Evolutionary conservation across 1,140 invertebrate genomes (phyloP), one percentile per base, ranked within the genome.

Genomic region (Idris sp.): DNA sequence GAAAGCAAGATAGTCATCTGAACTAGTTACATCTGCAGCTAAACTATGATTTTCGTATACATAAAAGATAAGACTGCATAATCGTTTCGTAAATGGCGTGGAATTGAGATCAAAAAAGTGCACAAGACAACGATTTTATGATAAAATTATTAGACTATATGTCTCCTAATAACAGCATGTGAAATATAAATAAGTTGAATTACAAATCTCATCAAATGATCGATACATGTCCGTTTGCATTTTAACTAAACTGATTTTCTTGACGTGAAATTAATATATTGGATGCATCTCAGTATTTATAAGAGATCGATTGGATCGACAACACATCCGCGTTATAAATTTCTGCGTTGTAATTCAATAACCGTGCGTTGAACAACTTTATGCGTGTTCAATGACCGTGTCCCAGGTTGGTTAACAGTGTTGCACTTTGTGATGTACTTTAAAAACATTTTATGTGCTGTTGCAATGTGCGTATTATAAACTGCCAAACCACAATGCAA

Each of bases 61-160:
- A 71, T 71, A 71, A 71, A 71, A 71, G 65, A 71, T 71, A 54
- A 61, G 40, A 30, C 51, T 41, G 62, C 51, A 67, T 56, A 67
- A 67, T 67, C 43, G 11, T 1, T 16, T 67, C 62, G 33, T 26
- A 31, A 6, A 22, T 36, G 43, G 53, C 31, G 19, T 35, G 49
- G 33, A 6, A 0, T 31, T 2, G 10, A 1, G 10, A 3, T 40
- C 25, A 22, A 36, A 51, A 40, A 71, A 54, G 36, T 13, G 48
- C 31, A n/a, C n/a, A 15, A 11, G 26, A 38, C 28, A 19, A 31
- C 14, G 36, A 61, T 49, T 58, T 48, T 51, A 58, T 68, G 31
- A 68, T 68, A 58, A 68, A 68, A 68, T 68, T 41, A 68, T 58
- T 49, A 54, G 40, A 40, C 62, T 56, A 41, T 56, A 67, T 30